phyloP scores from a whole-genome alignment of 2,888 invertebrate genomes.

The Lasioglossum oenotherae region DNA sequence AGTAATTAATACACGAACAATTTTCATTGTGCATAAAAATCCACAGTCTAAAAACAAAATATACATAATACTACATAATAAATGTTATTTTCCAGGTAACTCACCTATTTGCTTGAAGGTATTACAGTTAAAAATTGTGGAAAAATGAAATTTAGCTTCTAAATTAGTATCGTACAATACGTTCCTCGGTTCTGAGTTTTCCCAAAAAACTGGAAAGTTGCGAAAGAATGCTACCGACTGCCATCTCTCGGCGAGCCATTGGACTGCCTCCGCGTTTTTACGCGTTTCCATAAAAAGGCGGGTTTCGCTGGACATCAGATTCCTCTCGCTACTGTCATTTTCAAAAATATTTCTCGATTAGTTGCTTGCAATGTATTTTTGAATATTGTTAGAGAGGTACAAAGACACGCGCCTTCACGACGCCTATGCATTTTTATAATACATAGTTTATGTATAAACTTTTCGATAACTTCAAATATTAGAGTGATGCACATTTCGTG shows the following conservation, averaged over 20 bases:
- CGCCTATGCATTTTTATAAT: not conserved
- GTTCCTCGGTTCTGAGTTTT: slow-evolving; percentile 5
- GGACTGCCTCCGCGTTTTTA: slow-evolving; percentile 80
- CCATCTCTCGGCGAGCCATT: slow-evolving; percentile 81
- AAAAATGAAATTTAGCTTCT: not conserved
- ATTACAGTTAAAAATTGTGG: too few species aligned
- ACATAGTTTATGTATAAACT: not conserved
- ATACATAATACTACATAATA: not conserved
- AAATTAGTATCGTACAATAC: not conserved
- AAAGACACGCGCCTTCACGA: not conserved
- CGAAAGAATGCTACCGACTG: slow-evolving; percentile 69
- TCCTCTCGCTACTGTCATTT: not conserved
- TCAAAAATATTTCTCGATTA: not conserved
- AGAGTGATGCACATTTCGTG: not conserved
- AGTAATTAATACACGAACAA: not conserved
- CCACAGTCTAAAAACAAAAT: not conserved
- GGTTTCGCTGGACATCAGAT: slow-evolving; percentile 63
- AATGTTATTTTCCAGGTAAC: not conserved
- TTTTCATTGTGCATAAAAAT: not conserved
- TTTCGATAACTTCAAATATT: not conserved
- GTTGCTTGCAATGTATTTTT: not conserved
- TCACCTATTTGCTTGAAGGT: not conserved
- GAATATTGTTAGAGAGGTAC: not conserved
- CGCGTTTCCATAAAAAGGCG: slow-evolving; percentile 78
- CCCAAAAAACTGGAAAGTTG: slow-evolving; percentile 33